A percentile compares a stretch with the other conserved stretches of the same genome.
Conservation (phyloP, 1,140 invertebrate genomes). For the Tetraneura akinire region DNA sequence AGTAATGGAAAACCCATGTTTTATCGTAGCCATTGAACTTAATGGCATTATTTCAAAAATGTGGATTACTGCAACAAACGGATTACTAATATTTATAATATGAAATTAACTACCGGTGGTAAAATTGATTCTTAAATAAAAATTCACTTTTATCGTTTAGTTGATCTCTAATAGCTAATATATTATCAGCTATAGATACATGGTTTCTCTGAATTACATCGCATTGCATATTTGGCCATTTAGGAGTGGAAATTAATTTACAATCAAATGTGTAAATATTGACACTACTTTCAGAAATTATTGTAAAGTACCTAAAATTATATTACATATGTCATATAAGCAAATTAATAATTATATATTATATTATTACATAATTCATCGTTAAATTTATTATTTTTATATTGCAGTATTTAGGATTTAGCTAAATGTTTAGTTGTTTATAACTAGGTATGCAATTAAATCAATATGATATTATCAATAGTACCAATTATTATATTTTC, state of each 20-base stretch:
- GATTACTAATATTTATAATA: neutral
- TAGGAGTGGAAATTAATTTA: constrained; percentile 73
- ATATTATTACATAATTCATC: too few species aligned
- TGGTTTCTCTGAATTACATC: constrained; percentile 68
- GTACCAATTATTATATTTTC: too few species aligned
- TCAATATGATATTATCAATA: too few species aligned
- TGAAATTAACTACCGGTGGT: too few species aligned
- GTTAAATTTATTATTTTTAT: too few species aligned
- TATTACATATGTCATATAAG: too few species aligned
- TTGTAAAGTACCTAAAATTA: constrained; percentile 73
- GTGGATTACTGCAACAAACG: neutral
- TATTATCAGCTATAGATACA: constrained; percentile 78
- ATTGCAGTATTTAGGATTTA: too few species aligned
- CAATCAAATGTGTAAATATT: constrained; percentile 89
- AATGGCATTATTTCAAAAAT: constrained; percentile 11
- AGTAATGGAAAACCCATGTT: constrained; percentile 23
- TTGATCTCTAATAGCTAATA: constrained; percentile 80
- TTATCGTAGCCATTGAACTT: neutral
- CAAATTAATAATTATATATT: too few species aligned
- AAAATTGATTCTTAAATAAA: too few species aligned
- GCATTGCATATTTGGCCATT: constrained; percentile 72
- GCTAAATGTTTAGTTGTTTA: too few species aligned
- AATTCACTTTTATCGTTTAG: constrained; percentile 73
- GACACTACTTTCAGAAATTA: constrained; percentile 76
- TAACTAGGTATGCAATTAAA: too few species aligned